phyloP scores from a whole-genome alignment of 2,797 vertebrate species.

The Galago senegalensis region DNA sequence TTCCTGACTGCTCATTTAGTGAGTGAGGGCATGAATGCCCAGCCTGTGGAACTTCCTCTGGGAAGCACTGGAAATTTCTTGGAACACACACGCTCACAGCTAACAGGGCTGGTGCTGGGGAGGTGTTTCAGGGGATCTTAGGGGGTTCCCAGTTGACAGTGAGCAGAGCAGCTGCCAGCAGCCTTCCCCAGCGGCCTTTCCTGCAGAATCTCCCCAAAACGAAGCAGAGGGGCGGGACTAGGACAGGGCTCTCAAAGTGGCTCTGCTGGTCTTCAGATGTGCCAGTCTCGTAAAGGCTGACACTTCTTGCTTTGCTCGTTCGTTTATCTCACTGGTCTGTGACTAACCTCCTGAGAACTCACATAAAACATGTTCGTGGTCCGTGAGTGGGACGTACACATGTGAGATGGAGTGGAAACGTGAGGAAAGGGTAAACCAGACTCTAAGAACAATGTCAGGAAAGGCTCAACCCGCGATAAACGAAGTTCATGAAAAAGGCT shows the following conservation, averaged over 20 bases:
- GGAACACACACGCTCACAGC: background rate
- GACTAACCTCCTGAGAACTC: background rate
- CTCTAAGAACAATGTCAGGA: conserved; percentile 40
- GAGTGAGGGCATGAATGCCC: background rate
- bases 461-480: background rate
- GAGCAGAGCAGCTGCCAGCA: background rate
- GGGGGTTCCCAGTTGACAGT: background rate
- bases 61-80: background rate
- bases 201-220: background rate
- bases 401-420: background rate
- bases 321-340: background rate
- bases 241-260: background rate
- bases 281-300: background rate
- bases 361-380: background rate
- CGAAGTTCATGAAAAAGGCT: conserved; percentile 2
- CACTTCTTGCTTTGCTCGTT: background rate
- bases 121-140: background rate
- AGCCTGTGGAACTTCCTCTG: background rate
- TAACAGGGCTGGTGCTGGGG: background rate
- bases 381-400: background rate
- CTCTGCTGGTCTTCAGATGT: background rate
- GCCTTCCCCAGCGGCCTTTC: background rate
- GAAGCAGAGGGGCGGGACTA: background rate
- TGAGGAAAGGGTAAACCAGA: background rate
- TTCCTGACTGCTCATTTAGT: background rate